A percentile compares a stretch with the other conserved stretches of the same genome.
These are phyloP conservation scores for Aphelenchoides fujianensis DNA, from an alignment of 1,140 invertebrate species.

Conservation along the genomic window DNA sequence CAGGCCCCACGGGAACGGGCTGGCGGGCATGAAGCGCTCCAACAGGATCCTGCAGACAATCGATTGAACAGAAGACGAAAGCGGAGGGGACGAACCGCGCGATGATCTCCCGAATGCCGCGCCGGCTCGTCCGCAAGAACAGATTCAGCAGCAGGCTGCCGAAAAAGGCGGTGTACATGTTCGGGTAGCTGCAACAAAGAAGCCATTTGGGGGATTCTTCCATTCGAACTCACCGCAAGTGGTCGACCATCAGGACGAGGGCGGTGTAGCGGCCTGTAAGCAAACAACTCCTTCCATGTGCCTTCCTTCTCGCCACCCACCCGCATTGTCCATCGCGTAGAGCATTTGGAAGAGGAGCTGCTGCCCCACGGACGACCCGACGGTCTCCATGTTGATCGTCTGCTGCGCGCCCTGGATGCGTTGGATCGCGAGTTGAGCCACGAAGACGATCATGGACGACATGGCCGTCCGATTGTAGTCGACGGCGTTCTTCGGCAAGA, in stretches of 20 bases:
- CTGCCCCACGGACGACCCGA: neutral
- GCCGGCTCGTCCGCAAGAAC: neutral
- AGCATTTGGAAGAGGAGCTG: neutral
- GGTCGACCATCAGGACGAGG: neutral
- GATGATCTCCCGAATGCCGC: neutral
- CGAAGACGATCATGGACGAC: neutral
- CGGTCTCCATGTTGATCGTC: neutral
- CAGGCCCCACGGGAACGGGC: neutral
- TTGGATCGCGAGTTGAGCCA: neutral
- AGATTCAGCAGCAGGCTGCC: neutral
- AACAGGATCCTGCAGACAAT: neutral
- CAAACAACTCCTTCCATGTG: too few species aligned
- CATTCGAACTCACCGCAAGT: too few species aligned
- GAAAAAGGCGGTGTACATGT: neutral
- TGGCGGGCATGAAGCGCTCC: neutral
- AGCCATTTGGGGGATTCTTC: too few species aligned
- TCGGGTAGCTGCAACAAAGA: too few species aligned
- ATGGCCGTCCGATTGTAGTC: neutral
- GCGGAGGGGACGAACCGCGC: neutral
- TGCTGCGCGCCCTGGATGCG: neutral
- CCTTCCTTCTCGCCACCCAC: too few species aligned
- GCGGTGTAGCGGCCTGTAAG: neutral
- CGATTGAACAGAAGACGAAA: neutral
- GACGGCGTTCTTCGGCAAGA: neutral
- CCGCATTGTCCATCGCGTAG: neutral